A percentile compares a stretch with the other conserved stretches of the same genome.
These are phyloP conservation scores for Bergia sp. DNA, from an alignment of 92 coral and sea anemone genomes.

Conservation along the genomic window DNA sequence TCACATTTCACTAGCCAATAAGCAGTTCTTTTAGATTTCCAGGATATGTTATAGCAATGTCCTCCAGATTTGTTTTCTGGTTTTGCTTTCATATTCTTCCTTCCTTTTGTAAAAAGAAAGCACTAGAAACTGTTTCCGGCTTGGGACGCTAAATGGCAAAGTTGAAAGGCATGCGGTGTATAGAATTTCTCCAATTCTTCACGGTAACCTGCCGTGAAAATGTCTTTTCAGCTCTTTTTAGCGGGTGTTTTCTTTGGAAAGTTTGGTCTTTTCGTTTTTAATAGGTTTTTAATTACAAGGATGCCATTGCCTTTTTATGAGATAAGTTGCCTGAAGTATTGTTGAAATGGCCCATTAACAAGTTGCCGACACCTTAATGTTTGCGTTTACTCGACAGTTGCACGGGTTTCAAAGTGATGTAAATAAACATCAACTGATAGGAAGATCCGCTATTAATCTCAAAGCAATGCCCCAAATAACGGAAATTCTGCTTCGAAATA, in stretches of 20 bases:
- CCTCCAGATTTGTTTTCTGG: background rate
- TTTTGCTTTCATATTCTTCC: background rate
- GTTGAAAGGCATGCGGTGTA: background rate
- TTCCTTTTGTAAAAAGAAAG: slow-evolving; percentile 2
- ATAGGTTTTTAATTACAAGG: slow-evolving; percentile 48
- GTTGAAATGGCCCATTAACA: slow-evolving; percentile 43
- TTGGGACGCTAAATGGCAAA: slow-evolving; percentile 6
- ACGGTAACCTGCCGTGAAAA: slow-evolving; percentile 22
- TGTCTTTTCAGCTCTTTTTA: slow-evolving; percentile 3
- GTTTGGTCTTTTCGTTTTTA: slow-evolving; percentile 25
- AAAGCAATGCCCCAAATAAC: slow-evolving; percentile 35
- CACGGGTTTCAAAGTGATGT: slow-evolving; percentile 31
- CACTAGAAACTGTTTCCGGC: slow-evolving; percentile 30
- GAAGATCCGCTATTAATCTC: slow-evolving; percentile 44
- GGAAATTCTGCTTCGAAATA: slow-evolving; percentile 30
- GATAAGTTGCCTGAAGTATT: slow-evolving; percentile 47
- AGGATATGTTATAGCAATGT: background rate
- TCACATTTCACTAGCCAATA: background rate
- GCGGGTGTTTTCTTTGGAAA: slow-evolving; percentile 19
- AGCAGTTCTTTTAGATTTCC: background rate
- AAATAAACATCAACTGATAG: slow-evolving; percentile 20
- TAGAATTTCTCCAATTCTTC: slow-evolving; percentile 17
- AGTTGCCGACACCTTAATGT: slow-evolving; percentile 45
- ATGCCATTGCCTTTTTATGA: slow-evolving; percentile 38
- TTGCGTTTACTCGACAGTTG: slow-evolving; percentile 38